Evolutionary conservation across 2,797 vertebrate genomes (phyloP).

Genomic region (Syngnathus rostellatus): DNA sequence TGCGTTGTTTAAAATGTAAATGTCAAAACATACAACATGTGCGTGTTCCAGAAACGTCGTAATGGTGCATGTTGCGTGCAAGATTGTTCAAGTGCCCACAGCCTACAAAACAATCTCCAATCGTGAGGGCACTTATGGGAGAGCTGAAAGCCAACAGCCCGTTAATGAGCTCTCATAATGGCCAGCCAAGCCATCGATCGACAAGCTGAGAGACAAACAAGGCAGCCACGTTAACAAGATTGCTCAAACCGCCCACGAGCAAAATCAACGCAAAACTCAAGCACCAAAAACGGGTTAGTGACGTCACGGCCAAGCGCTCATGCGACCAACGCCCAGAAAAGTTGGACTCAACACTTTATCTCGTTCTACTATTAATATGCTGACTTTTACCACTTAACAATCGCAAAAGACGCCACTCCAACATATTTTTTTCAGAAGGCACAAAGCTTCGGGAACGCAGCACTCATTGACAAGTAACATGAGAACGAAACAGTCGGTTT

Average conservation of each 20-base stretch:
- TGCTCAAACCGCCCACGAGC: not conserved
- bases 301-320: conserved; percentile 3
- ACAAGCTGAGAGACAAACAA: conserved; percentile 37
- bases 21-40: not conserved
- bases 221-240: conserved; percentile 16
- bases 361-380: not conserved
- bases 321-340: conserved; percentile 47
- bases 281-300: not conserved
- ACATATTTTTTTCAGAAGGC: not conserved
- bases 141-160: conserved; percentile 6
- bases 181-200: conserved; percentile 48
- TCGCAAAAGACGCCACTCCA: not conserved
- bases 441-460: not conserved
- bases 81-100: no score
- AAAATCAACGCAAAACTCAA: not conserved
- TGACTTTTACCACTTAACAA: not conserved
- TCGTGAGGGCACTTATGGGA: not conserved
- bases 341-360: not conserved
- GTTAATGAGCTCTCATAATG: conserved; percentile 56
- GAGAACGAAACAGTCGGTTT: not conserved
- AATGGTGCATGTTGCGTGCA: not conserved
- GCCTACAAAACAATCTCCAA: not conserved
- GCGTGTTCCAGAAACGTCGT: no score
- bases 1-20: not conserved
- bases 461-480: not conserved